phyloP scores from a whole-genome alignment of 2,888 invertebrate genomes.

The Camptogramma bilineatum region DNA sequence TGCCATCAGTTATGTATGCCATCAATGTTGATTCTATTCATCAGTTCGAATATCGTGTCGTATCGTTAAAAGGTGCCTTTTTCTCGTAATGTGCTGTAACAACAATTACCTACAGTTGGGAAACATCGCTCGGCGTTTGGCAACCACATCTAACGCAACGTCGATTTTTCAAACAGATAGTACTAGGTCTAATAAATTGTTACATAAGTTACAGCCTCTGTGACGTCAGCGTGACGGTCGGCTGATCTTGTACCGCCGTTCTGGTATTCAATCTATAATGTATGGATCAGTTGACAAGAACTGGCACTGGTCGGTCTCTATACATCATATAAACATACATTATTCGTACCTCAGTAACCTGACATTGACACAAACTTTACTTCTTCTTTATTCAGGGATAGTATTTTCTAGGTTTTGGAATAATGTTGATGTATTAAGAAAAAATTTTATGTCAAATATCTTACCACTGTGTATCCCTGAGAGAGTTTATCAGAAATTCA shows the following conservation, averaged over 20 bases:
- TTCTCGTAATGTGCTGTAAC: slow-evolving; percentile 41
- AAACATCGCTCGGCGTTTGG: slow-evolving; percentile 46
- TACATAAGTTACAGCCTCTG: slow-evolving; percentile 30
- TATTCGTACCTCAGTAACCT: no score
- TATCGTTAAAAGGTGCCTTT: slow-evolving; percentile 33
- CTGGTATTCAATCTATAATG: not conserved
- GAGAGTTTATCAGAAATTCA: no score
- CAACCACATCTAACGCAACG: slow-evolving; percentile 52
- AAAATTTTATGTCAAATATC: no score
- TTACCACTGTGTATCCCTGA: no score
- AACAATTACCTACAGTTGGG: slow-evolving; percentile 44
- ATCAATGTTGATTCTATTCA: not conserved
- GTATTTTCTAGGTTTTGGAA: no score
- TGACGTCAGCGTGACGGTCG: slow-evolving; percentile 16
- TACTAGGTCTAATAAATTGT: slow-evolving; percentile 21
- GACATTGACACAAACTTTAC: no score
- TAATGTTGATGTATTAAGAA: no score
- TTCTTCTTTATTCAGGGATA: no score
- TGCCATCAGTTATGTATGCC: no score
- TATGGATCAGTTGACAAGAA: not conserved
- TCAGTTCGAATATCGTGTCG: slow-evolving; percentile 7
- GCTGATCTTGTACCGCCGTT: not conserved
- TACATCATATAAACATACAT: no score
- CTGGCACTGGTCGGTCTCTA: not conserved
- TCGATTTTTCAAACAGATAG: slow-evolving; percentile 41